phyloP scores from a whole-genome alignment of 2,888 invertebrate species.

The Acleris laterana region DNA sequence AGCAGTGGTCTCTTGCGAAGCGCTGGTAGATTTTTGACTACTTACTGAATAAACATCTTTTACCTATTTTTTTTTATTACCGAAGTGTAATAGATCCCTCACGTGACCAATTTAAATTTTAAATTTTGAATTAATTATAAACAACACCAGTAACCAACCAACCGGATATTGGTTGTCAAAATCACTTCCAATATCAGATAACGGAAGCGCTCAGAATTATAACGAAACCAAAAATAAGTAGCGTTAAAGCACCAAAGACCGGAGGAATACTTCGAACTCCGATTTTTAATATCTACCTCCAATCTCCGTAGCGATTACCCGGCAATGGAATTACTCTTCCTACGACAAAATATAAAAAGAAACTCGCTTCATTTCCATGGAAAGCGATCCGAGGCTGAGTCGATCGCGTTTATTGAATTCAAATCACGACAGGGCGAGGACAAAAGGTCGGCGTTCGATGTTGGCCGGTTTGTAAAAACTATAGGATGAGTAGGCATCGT shows the following conservation, averaged over 20 bases:
- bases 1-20: too few species aligned
- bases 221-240: constrained; percentile 8
- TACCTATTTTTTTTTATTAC: too few species aligned
- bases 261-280: constrained; percentile 42
- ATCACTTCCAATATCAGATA: constrained; percentile 8
- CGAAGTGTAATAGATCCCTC: too few species aligned
- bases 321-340: constrained; percentile 65
- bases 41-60: too few species aligned
- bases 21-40: too few species aligned
- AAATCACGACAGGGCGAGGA: constrained; percentile 62
- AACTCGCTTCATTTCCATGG: constrained; percentile 69
- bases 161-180: constrained; percentile 17
- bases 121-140: background rate
- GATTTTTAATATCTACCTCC: constrained; percentile 61
- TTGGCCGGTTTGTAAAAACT: constrained; percentile 34
- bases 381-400: constrained; percentile 62
- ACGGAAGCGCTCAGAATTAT: constrained; percentile 11
- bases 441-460: constrained; percentile 50
- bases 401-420: constrained; percentile 75
- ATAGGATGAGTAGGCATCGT: constrained; percentile 32
- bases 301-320: constrained; percentile 59
- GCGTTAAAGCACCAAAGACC: constrained; percentile 15
- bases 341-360: constrained; percentile 55
- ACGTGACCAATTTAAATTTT: too few species aligned
- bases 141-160: background rate